phyloP scores from a whole-genome alignment of 2,888 invertebrate species.

The Trilocha varians region DNA sequence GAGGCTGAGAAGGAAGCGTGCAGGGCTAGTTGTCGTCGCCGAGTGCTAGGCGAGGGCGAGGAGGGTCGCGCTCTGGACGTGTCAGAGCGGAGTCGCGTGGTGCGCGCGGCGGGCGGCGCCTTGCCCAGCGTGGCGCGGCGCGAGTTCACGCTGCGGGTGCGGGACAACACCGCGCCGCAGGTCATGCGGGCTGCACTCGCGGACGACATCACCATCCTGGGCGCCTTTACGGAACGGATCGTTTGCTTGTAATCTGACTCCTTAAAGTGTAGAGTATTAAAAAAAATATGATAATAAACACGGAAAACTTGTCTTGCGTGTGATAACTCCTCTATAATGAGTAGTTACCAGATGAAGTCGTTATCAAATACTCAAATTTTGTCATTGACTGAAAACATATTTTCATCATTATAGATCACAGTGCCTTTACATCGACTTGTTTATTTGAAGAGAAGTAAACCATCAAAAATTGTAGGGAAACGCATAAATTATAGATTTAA shows the following conservation, averaged over 20 bases:
- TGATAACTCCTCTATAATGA: too few species aligned
- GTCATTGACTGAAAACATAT: too few species aligned
- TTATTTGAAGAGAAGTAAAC: too few species aligned
- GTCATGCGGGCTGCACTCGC: constrained; percentile 56
- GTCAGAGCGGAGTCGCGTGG: constrained; percentile 39
- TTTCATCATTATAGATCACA: too few species aligned
- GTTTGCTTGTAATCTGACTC: constrained; percentile 49
- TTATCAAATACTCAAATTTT: too few species aligned
- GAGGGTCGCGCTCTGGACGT: constrained; percentile 48
- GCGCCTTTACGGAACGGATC: constrained; percentile 59
- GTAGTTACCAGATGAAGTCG: too few species aligned
- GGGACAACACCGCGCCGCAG: constrained; percentile 48
- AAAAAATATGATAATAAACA: too few species aligned
- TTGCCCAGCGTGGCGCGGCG: constrained; percentile 44
- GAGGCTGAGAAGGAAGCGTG: constrained; percentile 56
- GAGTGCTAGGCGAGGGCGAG: constrained; percentile 38
- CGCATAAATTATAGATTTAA: too few species aligned
- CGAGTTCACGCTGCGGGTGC: constrained; percentile 57
- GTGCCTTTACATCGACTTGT: too few species aligned
- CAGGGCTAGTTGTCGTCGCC: constrained; percentile 35
- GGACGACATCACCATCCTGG: constrained; percentile 52
- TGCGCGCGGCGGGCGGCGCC: constrained; percentile 42
- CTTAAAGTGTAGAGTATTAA: background rate
- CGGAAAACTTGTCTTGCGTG: too few species aligned
- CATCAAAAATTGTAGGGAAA: too few species aligned